Conservation (phyloP, 2,113 vertebrate genomes). For the Trachemys scripta region DNA sequence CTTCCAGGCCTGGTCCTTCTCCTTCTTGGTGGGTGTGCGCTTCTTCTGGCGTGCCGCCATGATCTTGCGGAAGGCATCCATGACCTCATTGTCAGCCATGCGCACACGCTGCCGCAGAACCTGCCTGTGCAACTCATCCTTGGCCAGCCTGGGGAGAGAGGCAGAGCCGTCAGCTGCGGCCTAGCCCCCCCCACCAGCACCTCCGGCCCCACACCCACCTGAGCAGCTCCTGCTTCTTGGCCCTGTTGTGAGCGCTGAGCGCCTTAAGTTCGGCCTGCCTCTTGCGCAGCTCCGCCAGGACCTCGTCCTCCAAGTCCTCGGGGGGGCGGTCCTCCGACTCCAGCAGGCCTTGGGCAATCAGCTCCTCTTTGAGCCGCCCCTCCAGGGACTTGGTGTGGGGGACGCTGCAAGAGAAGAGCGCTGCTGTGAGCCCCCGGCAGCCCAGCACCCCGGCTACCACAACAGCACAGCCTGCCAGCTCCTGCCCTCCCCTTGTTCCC, state of each 20-base stretch:
- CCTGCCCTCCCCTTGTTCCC: background rate
- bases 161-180: rapidly evolving
- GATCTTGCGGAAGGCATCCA: slow-evolving; percentile 99
- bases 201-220: slow-evolving; percentile 73
- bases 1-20: slow-evolving; percentile 98
- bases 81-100: slow-evolving; percentile 96
- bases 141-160: slow-evolving; percentile 85
- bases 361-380: slow-evolving; percentile 96
- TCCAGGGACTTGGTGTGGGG: slow-evolving; percentile 97
- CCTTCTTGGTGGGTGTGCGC: slow-evolving; percentile 97
- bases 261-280: slow-evolving; percentile 97
- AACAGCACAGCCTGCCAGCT: background rate
- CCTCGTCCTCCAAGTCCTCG: slow-evolving; percentile 95
- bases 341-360: slow-evolving; percentile 95
- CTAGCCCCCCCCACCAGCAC: rapidly evolving
- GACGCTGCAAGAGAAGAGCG: slow-evolving; percentile 78
- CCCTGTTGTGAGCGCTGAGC: slow-evolving; percentile 91
- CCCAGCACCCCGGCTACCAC: background rate
- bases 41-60: slow-evolving; percentile 99
- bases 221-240: slow-evolving; percentile 95
- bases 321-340: slow-evolving; percentile 94
- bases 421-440: background rate
- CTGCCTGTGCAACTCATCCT: slow-evolving; percentile 95
- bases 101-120: slow-evolving; percentile 95
- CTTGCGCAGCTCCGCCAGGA: slow-evolving; percentile 94